Evolutionary conservation across 2,888 invertebrate genomes (phyloP).

Genomic region (Chymomyza fuscimana): DNA sequence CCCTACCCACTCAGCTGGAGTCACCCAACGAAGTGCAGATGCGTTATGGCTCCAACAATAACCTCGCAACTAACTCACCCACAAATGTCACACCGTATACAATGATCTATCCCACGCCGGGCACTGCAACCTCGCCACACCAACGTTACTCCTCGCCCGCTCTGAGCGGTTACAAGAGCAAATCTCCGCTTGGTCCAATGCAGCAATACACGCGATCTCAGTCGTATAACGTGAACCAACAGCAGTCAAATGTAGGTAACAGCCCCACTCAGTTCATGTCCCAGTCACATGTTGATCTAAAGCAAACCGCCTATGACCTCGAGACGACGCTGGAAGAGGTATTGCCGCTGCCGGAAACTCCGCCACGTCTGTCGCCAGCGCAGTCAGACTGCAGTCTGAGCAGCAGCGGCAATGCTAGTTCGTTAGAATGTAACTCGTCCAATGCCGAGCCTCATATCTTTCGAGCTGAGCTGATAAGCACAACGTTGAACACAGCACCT

Average conservation of each 20-base stretch:
- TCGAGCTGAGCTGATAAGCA: constrained; percentile 78
- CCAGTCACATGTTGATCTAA: constrained; percentile 79
- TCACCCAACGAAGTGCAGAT: constrained; percentile 67
- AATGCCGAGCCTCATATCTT: constrained; percentile 68
- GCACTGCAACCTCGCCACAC: constrained; percentile 37
- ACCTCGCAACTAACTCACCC: constrained; percentile 62
- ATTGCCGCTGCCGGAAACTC: constrained; percentile 32
- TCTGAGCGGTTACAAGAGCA: constrained; percentile 54
- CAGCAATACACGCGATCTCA: constrained; percentile 76
- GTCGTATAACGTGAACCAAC: constrained; percentile 74
- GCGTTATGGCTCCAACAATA: constrained; percentile 77
- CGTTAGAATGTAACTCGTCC: constrained; percentile 58
- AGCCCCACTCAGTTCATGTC: constrained; percentile 77
- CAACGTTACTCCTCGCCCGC: constrained; percentile 75
- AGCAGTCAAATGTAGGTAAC: constrained; percentile 49
- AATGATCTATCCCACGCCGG: constrained; percentile 54
- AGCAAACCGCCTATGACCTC: constrained; percentile 77
- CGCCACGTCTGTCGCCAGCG: constrained; percentile 75
- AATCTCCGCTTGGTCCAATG: constrained; percentile 45
- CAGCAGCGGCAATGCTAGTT: constrained; percentile 56
- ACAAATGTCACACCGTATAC: constrained; percentile 57
- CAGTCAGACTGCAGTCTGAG: constrained; percentile 78
- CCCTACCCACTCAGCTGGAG: constrained; percentile 38
- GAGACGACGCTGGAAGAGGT: constrained; percentile 77
- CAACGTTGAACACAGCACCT: constrained; percentile 67